These are phyloP conservation scores for Cyrtodaria siliqua DNA, from an alignment of 2,888 invertebrate genomes.

Conservation along the genomic window DNA sequence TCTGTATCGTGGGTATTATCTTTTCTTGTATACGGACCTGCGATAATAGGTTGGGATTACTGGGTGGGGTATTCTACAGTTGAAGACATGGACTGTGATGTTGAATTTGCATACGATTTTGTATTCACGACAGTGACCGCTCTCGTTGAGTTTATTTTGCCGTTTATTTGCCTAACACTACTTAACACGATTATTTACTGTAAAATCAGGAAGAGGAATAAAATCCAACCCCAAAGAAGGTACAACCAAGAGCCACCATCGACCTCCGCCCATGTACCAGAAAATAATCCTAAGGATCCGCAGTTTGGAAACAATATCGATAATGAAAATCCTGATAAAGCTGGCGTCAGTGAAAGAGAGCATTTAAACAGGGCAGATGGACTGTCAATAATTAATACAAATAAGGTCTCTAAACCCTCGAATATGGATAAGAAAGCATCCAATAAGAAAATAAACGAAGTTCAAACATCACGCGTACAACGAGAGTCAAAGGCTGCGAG, in stretches of 20 bases:
- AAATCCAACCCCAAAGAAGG: not conserved
- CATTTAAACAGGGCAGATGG: no score
- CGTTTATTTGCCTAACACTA: conserved; percentile 58
- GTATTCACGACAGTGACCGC: conserved; percentile 67
- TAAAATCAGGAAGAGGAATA: conserved; percentile 61
- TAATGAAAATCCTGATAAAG: no score
- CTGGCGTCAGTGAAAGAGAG: no score
- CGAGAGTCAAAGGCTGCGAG: conserved; percentile 63
- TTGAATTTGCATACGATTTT: conserved; percentile 68
- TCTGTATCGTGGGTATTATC: conserved; percentile 67
- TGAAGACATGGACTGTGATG: conserved; percentile 69
- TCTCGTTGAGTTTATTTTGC: conserved; percentile 70
- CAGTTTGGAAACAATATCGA: no score
- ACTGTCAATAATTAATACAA: no score
- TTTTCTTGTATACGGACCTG: conserved; percentile 69
- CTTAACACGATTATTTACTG: conserved; percentile 67
- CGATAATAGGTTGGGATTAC: conserved; percentile 73
- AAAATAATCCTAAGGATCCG: no score
- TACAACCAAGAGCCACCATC: no score
- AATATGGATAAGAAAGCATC: not conserved
- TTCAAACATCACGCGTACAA: not conserved
- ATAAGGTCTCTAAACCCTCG: not conserved
- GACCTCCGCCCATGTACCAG: no score
- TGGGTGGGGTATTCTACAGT: conserved; percentile 67
- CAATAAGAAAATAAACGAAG: not conserved